Conservation (phyloP, 2,797 vertebrate species). For the Lagorchestes hirsutus region DNA sequence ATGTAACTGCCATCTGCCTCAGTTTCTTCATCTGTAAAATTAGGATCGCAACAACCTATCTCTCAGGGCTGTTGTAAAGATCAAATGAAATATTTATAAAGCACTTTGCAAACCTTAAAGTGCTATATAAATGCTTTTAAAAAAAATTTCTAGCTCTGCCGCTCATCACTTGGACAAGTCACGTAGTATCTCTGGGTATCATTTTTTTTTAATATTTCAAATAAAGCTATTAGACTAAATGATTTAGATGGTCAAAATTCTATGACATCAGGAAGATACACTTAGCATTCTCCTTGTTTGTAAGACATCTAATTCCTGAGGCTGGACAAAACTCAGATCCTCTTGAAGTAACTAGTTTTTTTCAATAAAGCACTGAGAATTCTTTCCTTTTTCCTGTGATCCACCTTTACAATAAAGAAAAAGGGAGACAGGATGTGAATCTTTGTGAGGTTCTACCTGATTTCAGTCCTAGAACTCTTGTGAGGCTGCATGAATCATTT, state of each 20-base stretch:
- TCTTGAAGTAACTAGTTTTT: neutral
- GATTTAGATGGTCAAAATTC: neutral
- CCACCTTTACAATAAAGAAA: neutral
- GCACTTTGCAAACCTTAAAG: neutral
- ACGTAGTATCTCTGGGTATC: neutral
- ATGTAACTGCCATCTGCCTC: neutral
- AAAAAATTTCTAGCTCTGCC: neutral
- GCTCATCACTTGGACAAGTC: neutral
- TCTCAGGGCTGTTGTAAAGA: neutral
- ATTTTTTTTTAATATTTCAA: neutral
- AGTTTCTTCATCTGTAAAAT: neutral
- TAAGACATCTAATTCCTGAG: neutral
- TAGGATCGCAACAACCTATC: neutral
- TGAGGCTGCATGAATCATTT: neutral
- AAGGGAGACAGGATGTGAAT: neutral
- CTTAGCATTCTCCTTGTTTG: neutral
- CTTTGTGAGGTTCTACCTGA: neutral
- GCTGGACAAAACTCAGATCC: neutral
- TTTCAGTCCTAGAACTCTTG: neutral
- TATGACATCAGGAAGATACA: neutral
- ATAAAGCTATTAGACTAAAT: neutral
- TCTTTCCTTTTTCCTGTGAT: neutral
- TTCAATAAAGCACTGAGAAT: neutral
- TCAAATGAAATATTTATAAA: neutral
- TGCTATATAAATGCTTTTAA: neutral